Evolutionary conservation across 2,113 vertebrate genomes (phyloP).

Genomic region (Saccopteryx leptura): DNA sequence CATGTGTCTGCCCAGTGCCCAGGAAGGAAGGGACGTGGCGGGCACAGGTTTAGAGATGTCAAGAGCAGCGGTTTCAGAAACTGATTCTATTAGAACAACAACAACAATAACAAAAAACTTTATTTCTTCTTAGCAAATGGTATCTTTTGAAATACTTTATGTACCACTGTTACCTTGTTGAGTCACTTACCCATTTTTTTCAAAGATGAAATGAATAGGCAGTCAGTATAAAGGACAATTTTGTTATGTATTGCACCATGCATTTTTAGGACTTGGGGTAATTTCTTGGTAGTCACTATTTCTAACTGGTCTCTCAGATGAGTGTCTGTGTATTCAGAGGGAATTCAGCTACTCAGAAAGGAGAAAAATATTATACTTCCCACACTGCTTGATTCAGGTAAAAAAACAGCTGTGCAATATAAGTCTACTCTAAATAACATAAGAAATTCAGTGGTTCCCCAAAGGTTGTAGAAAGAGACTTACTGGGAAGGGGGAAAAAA

Average conservation of each 20-base stretch:
- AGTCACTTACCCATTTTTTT: not conserved
- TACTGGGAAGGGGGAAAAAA: not conserved
- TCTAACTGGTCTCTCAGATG: not conserved
- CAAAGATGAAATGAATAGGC: not conserved
- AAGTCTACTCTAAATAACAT: no score
- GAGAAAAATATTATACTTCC: not conserved
- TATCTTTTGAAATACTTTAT: not conserved
- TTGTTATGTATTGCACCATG: not conserved
- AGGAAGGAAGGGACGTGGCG: not conserved
- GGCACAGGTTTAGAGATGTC: no score
- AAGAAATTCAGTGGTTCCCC: not conserved
- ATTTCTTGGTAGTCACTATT: not conserved
- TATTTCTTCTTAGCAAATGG: accelerated
- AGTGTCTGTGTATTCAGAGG: not conserved
- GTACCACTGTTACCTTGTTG: not conserved
- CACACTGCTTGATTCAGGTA: not conserved
- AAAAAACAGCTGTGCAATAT: not conserved
- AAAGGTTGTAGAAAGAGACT: not conserved
- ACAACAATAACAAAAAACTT: not conserved
- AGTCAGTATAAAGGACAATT: not conserved
- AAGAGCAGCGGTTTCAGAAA: not conserved
- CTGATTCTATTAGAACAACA: no score
- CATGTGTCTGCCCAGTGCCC: not conserved
- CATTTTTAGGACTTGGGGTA: not conserved
- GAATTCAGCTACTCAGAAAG: not conserved